These are phyloP conservation scores for Chrysodeixis includens DNA, from an alignment of 2,888 invertebrate genomes.

Conservation along the genomic window DNA sequence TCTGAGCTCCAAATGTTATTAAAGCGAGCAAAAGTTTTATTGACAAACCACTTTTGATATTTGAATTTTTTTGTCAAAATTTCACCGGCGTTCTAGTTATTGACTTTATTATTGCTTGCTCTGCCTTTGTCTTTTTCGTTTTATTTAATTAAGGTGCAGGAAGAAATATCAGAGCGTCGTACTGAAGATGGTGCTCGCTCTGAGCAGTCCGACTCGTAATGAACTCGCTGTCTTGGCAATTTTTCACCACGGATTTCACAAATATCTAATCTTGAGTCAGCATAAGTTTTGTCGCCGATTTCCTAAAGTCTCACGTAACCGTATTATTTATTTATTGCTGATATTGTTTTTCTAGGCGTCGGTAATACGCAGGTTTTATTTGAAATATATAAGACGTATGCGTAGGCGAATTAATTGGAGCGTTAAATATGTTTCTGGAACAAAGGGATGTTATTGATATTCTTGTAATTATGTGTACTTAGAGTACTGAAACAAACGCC, in stretches of 20 bases:
- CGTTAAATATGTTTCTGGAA: background rate
- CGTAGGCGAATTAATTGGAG: background rate
- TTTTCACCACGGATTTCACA: background rate
- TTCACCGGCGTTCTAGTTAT: slow-evolving; percentile 43
- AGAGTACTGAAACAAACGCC: background rate
- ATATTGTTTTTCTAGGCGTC: slow-evolving; percentile 1
- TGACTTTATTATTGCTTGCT: slow-evolving; percentile 32
- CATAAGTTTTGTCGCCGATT: background rate
- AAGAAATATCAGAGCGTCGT: background rate
- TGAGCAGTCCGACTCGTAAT: background rate
- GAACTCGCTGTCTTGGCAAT: background rate
- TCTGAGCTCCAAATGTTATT: slow-evolving; percentile 55
- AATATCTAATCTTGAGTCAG: background rate
- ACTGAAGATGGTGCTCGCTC: background rate
- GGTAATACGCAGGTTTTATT: background rate
- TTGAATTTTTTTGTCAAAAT: slow-evolving; percentile 52
- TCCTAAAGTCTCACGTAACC: background rate
- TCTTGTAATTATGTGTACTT: background rate
- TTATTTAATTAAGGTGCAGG: background rate
- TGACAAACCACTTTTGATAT: slow-evolving; percentile 53
- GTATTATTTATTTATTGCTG: slow-evolving; percentile 1
- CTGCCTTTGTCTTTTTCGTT: slow-evolving; percentile 19
- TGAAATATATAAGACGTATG: background rate
- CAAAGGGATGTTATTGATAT: background rate
- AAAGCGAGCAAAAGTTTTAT: slow-evolving; percentile 48